Evolutionary conservation across 1,140 invertebrate genomes (phyloP).

Genomic region (Nymphalis io): DNA sequence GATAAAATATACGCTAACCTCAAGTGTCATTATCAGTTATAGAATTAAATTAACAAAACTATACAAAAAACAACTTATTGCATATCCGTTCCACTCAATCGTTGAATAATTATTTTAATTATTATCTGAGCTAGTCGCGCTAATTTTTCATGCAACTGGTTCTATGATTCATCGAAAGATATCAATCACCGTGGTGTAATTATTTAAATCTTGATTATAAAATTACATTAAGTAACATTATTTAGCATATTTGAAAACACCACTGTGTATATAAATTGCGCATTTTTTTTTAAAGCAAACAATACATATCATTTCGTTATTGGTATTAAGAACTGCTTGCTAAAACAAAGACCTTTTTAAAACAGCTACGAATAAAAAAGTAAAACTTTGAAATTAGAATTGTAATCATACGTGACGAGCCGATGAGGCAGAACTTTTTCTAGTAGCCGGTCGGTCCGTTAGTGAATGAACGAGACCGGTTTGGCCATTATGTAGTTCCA

Average conservation of each 20-base stretch:
- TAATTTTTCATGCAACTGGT: constrained; percentile 38
- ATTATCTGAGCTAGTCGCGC: constrained; percentile 28
- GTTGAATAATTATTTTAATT: constrained; percentile 41
- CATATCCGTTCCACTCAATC: constrained; percentile 38
- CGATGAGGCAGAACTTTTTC: constrained; percentile 47
- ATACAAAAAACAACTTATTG: constrained; percentile 37
- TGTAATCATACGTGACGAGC: constrained; percentile 40
- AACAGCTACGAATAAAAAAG: constrained; percentile 12
- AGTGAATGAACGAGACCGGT: constrained; percentile 74
- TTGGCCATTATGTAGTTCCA: constrained; percentile 59
- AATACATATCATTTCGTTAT: not conserved
- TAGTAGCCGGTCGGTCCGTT: constrained; percentile 52
- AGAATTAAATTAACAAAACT: constrained; percentile 19
- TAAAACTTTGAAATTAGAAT: constrained; percentile 36
- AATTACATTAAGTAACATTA: constrained; percentile 1
- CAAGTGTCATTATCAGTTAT: constrained; percentile 13
- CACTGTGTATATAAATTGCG: not conserved
- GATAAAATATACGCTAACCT: constrained; percentile 6
- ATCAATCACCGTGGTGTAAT: constrained; percentile 28
- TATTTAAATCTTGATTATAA: constrained; percentile 22
- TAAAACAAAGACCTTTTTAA: not conserved
- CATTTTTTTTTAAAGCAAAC: not conserved
- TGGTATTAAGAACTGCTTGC: not conserved
- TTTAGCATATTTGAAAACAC: not conserved
- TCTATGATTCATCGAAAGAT: constrained; percentile 36